These are phyloP conservation scores for Pantherophis vulpinus DNA, from an alignment of 2,797 vertebrate genomes.

Conservation along the genomic window DNA sequence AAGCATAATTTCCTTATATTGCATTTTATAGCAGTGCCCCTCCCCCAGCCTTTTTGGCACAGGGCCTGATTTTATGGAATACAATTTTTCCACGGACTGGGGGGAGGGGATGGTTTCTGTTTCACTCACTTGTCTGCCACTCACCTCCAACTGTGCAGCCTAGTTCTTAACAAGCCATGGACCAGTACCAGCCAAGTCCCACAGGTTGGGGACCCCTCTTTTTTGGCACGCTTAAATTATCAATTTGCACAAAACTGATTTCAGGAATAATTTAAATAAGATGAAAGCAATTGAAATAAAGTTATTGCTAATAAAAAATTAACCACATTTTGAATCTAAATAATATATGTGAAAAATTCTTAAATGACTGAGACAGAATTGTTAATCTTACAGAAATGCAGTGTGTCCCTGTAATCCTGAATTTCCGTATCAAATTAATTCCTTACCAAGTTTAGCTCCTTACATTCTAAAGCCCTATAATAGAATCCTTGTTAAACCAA, in stretches of 20 bases:
- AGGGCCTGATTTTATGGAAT: neutral
- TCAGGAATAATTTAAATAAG: neutral
- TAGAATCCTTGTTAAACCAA: neutral
- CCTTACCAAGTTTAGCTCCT: neutral
- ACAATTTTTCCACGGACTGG: neutral
- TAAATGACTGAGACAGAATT: neutral
- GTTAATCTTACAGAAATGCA: neutral
- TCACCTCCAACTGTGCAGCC: neutral
- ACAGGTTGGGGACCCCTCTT: neutral
- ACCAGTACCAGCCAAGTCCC: neutral
- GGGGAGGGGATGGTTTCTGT: neutral
- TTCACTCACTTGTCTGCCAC: rapidly evolving
- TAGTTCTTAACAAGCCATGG: neutral
- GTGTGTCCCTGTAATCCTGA: neutral
- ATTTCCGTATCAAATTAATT: neutral
- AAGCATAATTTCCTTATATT: neutral
- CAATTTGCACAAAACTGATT: neutral
- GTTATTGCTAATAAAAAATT: neutral
- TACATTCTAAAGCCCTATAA: neutral
- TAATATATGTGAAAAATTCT: neutral
- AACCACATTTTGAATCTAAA: neutral
- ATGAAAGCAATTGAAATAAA: neutral
- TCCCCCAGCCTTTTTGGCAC: neutral
- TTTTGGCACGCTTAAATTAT: neutral
- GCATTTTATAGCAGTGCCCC: neutral